Evolutionary conservation across 2,113 vertebrate species (phyloP).

Genomic region (Epinephelus cyanopodus): DNA sequence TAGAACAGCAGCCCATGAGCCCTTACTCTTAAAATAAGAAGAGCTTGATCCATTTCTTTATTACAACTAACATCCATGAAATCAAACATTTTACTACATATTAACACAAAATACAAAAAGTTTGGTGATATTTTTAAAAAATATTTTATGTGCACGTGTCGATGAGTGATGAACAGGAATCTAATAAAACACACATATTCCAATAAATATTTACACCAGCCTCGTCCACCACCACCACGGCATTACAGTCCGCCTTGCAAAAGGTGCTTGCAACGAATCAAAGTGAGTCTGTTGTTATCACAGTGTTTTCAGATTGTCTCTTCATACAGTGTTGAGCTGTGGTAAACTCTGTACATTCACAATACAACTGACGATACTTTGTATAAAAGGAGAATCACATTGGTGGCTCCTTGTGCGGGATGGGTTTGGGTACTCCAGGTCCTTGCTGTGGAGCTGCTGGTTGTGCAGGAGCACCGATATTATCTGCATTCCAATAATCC

Average conservation of each 20-base stretch:
- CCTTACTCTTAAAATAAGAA: not conserved
- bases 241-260: not conserved
- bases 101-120: constrained; percentile 12
- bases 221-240: not conserved
- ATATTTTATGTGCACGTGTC: constrained; percentile 1
- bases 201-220: constrained; percentile 11
- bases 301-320: constrained; percentile 25
- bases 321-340: not conserved
- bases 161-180: not conserved
- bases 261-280: constrained; percentile 6
- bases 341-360: constrained; percentile 1
- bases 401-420: constrained; percentile 35
- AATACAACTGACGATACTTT: not conserved
- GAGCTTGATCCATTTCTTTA: constrained; percentile 25
- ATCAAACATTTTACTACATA: constrained; percentile 12
- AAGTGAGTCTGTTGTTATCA: not conserved
- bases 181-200: constrained; percentile 17
- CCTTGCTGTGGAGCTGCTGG: constrained; percentile 66
- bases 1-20: not conserved
- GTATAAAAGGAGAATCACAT: constrained; percentile 8
- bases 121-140: not conserved
- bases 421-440: constrained; percentile 82
- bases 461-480: not conserved
- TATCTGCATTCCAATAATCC: constrained; percentile 57
- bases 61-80: constrained; percentile 26